phyloP scores from a whole-genome alignment of 2,797 vertebrate species.

The Streptopelia turtur region DNA sequence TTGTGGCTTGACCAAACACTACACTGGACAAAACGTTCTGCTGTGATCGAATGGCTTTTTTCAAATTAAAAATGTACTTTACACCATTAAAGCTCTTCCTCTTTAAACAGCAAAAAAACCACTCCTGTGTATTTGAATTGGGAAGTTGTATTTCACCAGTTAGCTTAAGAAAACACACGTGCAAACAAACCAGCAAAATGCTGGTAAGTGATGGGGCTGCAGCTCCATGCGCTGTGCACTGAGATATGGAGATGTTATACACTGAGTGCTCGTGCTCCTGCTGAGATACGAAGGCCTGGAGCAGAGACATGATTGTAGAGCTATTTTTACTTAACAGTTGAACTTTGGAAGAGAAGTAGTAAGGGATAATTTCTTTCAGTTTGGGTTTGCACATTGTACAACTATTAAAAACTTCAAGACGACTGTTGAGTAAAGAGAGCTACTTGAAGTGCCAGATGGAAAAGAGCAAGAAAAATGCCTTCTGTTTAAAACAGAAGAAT shows the following conservation, averaged over 20 bases:
- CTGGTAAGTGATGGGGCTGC: background rate
- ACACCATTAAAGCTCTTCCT: background rate
- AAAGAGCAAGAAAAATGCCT: slow-evolving; percentile 48
- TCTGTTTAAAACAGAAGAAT: slow-evolving; percentile 14
- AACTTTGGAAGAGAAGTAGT: slow-evolving; percentile 1
- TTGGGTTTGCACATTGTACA: slow-evolving; percentile 1
- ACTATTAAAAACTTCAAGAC: slow-evolving; percentile 53
- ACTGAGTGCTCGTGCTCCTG: background rate
- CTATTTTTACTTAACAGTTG: slow-evolving; percentile 41
- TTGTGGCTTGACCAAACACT: background rate
- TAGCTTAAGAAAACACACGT: background rate
- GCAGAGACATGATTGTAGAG: background rate
- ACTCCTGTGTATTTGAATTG: background rate
- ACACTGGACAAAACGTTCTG: fast-evolving
- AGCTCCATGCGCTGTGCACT: background rate
- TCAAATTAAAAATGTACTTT: background rate
- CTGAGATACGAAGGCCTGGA: background rate
- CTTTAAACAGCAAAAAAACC: background rate
- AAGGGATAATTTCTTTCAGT: slow-evolving; percentile 23
- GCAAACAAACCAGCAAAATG: background rate
- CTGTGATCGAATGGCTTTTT: background rate
- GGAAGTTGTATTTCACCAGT: background rate
- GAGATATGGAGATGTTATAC: background rate
- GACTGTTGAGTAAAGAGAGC: slow-evolving; percentile 58
- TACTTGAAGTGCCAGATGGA: slow-evolving; percentile 58